Percentiles rank a stretch among this genome's conserved stretches.
phyloP scores from a whole-genome alignment of 2,888 invertebrate genomes.

The Heteropelma amictum region DNA sequence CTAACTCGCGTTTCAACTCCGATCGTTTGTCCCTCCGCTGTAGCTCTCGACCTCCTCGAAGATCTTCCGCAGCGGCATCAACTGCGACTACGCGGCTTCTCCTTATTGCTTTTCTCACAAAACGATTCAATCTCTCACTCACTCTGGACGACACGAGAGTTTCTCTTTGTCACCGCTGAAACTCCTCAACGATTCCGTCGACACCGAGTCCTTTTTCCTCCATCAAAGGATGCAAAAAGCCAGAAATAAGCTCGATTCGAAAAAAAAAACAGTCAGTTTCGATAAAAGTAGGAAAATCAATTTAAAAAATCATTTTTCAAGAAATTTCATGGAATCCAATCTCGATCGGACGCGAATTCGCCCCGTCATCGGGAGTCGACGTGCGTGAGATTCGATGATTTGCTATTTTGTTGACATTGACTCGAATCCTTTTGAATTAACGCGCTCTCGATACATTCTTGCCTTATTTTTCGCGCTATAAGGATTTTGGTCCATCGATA shows the following conservation, averaged over 20 bases:
- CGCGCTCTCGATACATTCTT: no score
- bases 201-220: slow-evolving; percentile 1
- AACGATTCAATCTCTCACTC: slow-evolving; percentile 33
- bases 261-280: no score
- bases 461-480: not conserved
- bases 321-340: no score
- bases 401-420: no score
- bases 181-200: not conserved
- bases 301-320: no score
- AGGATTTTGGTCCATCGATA: not conserved
- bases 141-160: slow-evolving; percentile 4
- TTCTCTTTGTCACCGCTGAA: not conserved
- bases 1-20: slow-evolving; percentile 5
- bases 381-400: no score
- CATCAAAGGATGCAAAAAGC: no score
- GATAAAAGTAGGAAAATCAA: no score
- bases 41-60: not conserved
- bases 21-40: slow-evolving; percentile 3
- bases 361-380: no score
- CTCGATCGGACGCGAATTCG: no score
- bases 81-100: not conserved
- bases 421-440: no score
- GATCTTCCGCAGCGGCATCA: not conserved
- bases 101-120: not conserved
- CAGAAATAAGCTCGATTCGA: no score